Conservation (phyloP, 1,140 invertebrate species). For the Anoplolepis gracilipes region DNA sequence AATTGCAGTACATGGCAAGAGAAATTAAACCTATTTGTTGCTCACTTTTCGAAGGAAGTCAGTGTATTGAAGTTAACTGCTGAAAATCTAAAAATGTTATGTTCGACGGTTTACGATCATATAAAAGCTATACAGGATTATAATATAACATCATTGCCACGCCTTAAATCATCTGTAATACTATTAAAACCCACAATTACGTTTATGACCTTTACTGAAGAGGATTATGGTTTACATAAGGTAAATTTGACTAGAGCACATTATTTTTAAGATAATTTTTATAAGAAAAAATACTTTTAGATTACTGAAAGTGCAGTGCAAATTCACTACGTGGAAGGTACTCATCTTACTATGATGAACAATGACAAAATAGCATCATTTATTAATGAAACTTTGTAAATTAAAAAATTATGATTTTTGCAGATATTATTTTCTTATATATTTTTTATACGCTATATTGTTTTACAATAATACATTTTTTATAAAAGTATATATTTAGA, state of each 20-base stretch:
- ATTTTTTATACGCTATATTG: too few species aligned
- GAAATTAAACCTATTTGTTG: constrained; percentile 79
- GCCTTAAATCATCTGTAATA: constrained; percentile 87
- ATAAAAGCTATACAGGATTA: constrained; percentile 87
- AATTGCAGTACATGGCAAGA: constrained; percentile 79
- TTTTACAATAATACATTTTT: too few species aligned
- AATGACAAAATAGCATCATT: constrained; percentile 87
- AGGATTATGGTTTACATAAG: constrained; percentile 88
- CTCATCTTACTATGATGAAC: constrained; percentile 85
- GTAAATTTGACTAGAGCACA: constrained; percentile 58
- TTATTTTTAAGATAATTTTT: not conserved
- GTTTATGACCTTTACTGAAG: constrained; percentile 84
- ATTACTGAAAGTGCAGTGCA: constrained; percentile 76
- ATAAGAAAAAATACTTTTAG: constrained; percentile 60
- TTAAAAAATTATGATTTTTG: too few species aligned
- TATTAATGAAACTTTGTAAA: constrained; percentile 88
- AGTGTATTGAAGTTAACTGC: constrained; percentile 13
- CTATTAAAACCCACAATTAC: constrained; percentile 88
- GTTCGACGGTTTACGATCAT: constrained; percentile 86
- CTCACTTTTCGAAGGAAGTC: constrained; percentile 59
- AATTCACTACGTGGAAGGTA: constrained; percentile 83
- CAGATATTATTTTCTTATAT: too few species aligned
- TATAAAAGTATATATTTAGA: too few species aligned
- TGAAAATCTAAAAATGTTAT: constrained; percentile 84
- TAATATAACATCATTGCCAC: constrained; percentile 77